These are phyloP conservation scores for Leuciscus waleckii DNA, from an alignment of 2,797 vertebrate species.

Conservation along the genomic window DNA sequence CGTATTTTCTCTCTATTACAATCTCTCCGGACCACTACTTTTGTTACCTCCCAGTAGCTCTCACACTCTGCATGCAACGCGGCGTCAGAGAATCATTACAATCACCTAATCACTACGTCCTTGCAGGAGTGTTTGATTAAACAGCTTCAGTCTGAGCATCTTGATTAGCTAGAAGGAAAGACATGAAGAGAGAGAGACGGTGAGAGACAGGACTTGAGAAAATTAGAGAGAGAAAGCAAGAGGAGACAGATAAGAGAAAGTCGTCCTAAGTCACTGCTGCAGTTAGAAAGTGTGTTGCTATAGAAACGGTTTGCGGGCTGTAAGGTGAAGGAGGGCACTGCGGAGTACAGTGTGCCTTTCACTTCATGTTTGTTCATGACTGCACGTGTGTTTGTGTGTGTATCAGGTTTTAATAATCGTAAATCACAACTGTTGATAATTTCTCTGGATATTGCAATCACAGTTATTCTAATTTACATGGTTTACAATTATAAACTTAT, in stretches of 20 bases:
- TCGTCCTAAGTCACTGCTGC: constrained; percentile 29
- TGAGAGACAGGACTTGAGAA: constrained; percentile 5
- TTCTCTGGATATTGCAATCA: neutral
- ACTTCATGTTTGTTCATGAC: neutral
- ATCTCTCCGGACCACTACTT: neutral
- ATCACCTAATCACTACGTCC: constrained; percentile 26
- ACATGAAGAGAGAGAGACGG: neutral
- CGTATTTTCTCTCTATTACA: neutral
- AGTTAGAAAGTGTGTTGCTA: constrained; percentile 35
- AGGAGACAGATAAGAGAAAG: neutral
- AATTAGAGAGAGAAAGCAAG: neutral
- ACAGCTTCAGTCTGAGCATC: constrained; percentile 37
- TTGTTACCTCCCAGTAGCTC: neutral
- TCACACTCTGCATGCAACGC: constrained; percentile 8
- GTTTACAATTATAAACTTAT: neutral
- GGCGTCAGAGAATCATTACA: constrained; percentile 19
- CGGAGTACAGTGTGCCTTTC: neutral
- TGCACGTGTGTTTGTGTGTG: neutral
- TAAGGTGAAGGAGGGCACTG: constrained; percentile 31
- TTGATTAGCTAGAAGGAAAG: constrained; percentile 35
- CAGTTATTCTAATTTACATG: neutral
- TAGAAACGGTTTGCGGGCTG: constrained; percentile 30
- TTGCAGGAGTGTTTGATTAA: constrained; percentile 41
- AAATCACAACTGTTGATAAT: neutral
- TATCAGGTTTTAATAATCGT: neutral